A percentile compares a stretch with the other conserved stretches of the same genome.
Evolutionary conservation across 2,113 vertebrate genomes (phyloP).

Genomic region (Marcusenius ussheri): DNA sequence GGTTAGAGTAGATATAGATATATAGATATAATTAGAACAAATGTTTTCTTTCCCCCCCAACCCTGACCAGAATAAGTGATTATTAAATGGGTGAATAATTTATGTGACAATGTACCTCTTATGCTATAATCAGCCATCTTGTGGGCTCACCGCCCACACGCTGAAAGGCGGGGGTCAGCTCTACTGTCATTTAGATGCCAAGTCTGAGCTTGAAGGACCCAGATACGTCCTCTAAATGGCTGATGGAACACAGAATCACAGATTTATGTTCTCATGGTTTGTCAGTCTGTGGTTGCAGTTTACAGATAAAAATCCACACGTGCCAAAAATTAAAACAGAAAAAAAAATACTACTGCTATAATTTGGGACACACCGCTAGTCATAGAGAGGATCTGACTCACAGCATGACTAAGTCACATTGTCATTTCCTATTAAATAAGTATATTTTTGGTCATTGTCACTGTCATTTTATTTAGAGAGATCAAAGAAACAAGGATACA

Average conservation of each 20-base stretch:
- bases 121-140: background rate
- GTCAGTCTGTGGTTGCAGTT: background rate
- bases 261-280: background rate
- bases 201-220: background rate
- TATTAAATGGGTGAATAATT: background rate
- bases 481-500: background rate
- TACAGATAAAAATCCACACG: background rate
- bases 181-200: background rate
- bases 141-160: background rate
- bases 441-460: background rate
- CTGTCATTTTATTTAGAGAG: background rate
- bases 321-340: background rate
- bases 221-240: background rate
- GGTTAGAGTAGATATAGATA: background rate
- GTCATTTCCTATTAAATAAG: conserved; percentile 1
- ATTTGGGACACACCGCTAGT: background rate
- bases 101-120: background rate
- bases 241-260: background rate
- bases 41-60: background rate
- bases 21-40: background rate
- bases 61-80: background rate
- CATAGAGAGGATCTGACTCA: background rate
- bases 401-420: conserved; percentile 6
- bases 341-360: background rate
- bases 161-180: background rate